These are phyloP conservation scores for Amiota mariae DNA, from an alignment of 2,888 invertebrate genomes.

Conservation along the genomic window DNA sequence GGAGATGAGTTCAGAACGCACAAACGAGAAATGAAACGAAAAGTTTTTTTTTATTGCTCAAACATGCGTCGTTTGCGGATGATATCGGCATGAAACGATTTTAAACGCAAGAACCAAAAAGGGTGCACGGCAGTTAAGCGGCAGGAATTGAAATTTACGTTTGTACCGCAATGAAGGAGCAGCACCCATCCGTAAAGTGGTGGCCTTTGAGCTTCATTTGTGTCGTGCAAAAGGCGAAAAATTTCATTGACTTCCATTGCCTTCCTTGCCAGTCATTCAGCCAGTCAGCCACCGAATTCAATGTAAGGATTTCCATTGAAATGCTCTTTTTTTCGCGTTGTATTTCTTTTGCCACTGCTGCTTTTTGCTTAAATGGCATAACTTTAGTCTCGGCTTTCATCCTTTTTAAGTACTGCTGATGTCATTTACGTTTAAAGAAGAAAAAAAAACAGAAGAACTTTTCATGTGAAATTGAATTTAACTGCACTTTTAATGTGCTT, in stretches of 20 bases:
- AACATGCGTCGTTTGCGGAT: slow-evolving; percentile 37
- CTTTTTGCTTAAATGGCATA: slow-evolving; percentile 50
- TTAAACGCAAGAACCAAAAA: too few relatives aligned
- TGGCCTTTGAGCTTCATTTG: background rate
- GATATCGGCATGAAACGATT: too few relatives aligned
- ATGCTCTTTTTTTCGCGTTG: background rate
- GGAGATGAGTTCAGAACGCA: slow-evolving; percentile 2
- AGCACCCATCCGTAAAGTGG: slow-evolving; percentile 49
- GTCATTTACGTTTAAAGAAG: slow-evolving; percentile 55
- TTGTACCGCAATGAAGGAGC: slow-evolving; percentile 44
- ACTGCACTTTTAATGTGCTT: slow-evolving; percentile 56
- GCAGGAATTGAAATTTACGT: slow-evolving; percentile 20
- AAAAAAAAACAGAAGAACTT: slow-evolving; percentile 37
- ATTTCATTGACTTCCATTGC: too few relatives aligned
- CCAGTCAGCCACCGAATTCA: too few relatives aligned
- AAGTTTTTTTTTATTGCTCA: slow-evolving; percentile 60
- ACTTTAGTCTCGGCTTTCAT: background rate
- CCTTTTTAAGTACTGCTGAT: slow-evolving; percentile 43
- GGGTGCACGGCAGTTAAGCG: background rate
- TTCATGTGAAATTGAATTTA: slow-evolving; percentile 57
- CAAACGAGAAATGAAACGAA: background rate
- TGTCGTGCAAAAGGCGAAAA: background rate
- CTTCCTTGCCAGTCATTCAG: too few relatives aligned
- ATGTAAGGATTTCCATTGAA: background rate
- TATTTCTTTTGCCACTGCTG: slow-evolving; percentile 42